Evolutionary conservation across 2,888 invertebrate species (phyloP), one percentile per base, ranked within the genome.

Genomic region (Spilarctia lutea): DNA sequence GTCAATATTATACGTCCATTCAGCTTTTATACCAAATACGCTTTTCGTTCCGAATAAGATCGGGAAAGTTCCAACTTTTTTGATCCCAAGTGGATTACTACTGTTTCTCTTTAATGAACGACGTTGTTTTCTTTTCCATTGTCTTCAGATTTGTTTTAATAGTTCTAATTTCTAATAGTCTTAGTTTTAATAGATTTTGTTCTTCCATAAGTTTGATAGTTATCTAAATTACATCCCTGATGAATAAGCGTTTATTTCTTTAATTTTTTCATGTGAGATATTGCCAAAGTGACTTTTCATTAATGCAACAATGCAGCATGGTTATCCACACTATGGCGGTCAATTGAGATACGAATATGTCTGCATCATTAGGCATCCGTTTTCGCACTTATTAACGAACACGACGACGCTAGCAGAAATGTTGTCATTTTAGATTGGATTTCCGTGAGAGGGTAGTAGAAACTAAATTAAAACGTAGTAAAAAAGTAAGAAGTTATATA

Each of bases 1-100:
- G 92, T 96, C 91, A 79, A 79, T 83, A 76, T 56, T 82, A 77
- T 79, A 79, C 74, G 75, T 81, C 70, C 69, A 75, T 79, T 80
- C 75, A 75, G 66, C 39, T 65, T 67, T 70, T 69, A 69, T 71
- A 74, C 68, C 71, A 71, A 72, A 75, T 75, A 73, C 73, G 42
- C 71, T 82, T 76, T 77, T 72, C 65, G 68, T 78, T 74, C 42
- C 68, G 74, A 75, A 71, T 74, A 69, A 42, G 63, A 74, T 77
- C 73, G 73, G 70, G 68, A 75, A 65, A 60, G 71, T 66, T 65
- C 75, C 72, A 30, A 72, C 65, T 76, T 71, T 45, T 72, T 30
- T 74, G 77, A 79, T 82, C 75, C 77, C 73, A 24, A 52, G 52
- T 56, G 52, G 52, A n/a, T 56, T n/a, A 70, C 68, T 71, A 74